Conservation (phyloP, 1,140 invertebrate species). For the Lasioglossum albipes region DNA sequence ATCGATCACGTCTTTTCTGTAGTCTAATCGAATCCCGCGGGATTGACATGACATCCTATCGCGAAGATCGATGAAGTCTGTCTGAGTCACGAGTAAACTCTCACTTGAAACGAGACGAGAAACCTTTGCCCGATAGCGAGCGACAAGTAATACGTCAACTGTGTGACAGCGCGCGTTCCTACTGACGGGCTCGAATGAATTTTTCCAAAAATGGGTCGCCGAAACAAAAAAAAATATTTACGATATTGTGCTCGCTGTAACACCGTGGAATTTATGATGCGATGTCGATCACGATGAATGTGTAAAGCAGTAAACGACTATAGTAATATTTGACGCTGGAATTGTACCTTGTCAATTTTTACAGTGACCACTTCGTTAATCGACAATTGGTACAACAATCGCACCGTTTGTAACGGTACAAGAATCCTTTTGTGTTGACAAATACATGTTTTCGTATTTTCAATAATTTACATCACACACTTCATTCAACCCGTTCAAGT, state of each 20-base stretch:
- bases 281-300: background rate
- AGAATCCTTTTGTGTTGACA: no score
- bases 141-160: conserved; percentile 43
- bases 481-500: no score
- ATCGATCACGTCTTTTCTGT: background rate
- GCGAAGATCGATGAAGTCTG: conserved; percentile 38
- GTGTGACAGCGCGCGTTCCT: conserved; percentile 8
- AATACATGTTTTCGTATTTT: no score
- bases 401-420: no score
- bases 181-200: conserved; percentile 15
- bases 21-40: background rate
- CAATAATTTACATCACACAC: no score
- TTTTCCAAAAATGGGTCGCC: conserved; percentile 2
- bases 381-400: background rate
- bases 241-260: background rate
- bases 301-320: background rate
- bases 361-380: background rate
- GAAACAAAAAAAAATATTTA: background rate
- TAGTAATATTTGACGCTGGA: background rate
- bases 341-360: background rate
- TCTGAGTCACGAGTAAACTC: background rate
- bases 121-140: conserved; percentile 31
- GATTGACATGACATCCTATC: conserved; percentile 2
- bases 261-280: background rate
- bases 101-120: conserved; percentile 29